Percentiles rank a stretch among this genome's conserved stretches.
These are phyloP conservation scores for Catharus minimus DNA, from an alignment of 2,113 vertebrate species.

Conservation along the genomic window DNA sequence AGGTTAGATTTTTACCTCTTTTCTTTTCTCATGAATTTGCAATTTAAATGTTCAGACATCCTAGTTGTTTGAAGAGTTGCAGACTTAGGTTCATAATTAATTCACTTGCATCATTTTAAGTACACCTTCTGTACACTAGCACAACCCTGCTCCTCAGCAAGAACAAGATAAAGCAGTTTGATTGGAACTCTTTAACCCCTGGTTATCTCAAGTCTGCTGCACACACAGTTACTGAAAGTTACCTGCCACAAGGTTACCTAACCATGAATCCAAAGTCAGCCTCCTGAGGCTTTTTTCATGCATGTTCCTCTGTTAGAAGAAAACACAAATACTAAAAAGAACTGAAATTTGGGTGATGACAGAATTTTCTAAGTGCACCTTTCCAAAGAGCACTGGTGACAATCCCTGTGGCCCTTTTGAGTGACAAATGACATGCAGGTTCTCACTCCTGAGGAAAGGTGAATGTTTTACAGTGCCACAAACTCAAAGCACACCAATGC, in stretches of 20 bases:
- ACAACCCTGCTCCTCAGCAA: not conserved
- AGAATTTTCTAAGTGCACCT: not conserved
- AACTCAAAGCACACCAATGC: not conserved
- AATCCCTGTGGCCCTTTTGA: not conserved
- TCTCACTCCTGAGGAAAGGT: not conserved
- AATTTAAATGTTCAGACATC: not conserved
- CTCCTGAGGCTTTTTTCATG: not conserved
- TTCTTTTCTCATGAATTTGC: not conserved
- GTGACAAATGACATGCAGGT: not conserved
- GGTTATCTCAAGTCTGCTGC: not conserved
- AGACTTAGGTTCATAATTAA: not conserved
- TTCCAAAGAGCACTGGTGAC: not conserved
- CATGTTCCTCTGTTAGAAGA: not conserved
- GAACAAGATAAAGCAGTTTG: not conserved
- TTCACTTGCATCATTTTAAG: not conserved
- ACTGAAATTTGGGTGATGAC: not conserved
- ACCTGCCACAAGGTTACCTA: not conserved
- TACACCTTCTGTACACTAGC: not conserved
- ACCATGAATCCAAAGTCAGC: not conserved
- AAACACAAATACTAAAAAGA: not conserved
- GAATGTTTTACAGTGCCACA: not conserved
- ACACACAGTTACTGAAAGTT: not conserved
- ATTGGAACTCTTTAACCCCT: not conserved
- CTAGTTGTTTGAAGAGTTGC: not conserved
- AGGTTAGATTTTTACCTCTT: not conserved